Percentiles rank a stretch among this genome's conserved stretches.
These are phyloP conservation scores for Atherix ibis DNA, from an alignment of 2,888 invertebrate species.

Conservation along the genomic window DNA sequence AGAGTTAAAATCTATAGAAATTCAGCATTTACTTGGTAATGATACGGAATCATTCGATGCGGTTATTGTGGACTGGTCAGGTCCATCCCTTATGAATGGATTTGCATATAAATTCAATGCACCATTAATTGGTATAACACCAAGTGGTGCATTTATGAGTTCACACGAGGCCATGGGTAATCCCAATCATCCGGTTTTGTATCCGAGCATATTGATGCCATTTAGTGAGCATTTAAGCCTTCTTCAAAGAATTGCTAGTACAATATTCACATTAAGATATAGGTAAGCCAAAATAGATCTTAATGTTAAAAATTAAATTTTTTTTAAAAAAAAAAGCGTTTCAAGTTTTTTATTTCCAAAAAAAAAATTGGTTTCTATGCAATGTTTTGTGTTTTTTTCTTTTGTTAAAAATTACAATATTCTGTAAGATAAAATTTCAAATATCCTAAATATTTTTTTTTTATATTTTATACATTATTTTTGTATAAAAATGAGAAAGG, in stretches of 20 bases:
- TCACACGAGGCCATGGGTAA: slow-evolving; percentile 38
- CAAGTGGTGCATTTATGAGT: slow-evolving; percentile 34
- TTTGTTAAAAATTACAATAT: no score
- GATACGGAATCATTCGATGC: slow-evolving; percentile 38
- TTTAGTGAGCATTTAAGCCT: slow-evolving; percentile 31
- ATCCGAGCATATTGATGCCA: slow-evolving; percentile 36
- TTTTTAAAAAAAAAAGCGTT: no score
- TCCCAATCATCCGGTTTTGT: slow-evolving; percentile 36
- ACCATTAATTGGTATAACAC: slow-evolving; percentile 38
- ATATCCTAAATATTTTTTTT: no score
- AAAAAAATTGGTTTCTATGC: no score
- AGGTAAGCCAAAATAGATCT: slow-evolving; percentile 15
- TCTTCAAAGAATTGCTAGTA: slow-evolving; percentile 22
- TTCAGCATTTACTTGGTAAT: slow-evolving; percentile 15
- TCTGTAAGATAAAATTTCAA: no score
- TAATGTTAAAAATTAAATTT: no score
- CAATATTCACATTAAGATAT: slow-evolving; percentile 15
- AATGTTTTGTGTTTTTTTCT: no score
- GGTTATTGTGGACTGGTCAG: slow-evolving; percentile 39
- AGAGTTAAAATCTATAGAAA: slow-evolving; percentile 17
- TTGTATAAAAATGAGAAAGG: no score
- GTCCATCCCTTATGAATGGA: slow-evolving; percentile 34
- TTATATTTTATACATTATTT: no score
- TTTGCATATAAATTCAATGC: slow-evolving; percentile 38
- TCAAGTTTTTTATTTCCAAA: no score